Evolutionary conservation across 1,140 invertebrate species (phyloP), one percentile per base, ranked within the genome.

Genomic region (Drosophila elegans): DNA sequence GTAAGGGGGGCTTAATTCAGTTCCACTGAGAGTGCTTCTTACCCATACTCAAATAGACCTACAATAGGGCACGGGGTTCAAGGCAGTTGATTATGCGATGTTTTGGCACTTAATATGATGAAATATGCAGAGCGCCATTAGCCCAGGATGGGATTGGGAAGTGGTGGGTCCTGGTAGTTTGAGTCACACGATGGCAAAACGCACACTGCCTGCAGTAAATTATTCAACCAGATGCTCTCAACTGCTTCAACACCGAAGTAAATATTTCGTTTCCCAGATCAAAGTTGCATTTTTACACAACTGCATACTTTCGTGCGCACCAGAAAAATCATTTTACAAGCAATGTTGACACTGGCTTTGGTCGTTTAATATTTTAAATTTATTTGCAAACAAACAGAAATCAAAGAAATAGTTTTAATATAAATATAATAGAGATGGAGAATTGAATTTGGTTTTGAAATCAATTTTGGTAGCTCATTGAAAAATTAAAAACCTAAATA

Each of bases 51-150:
- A 52, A 48, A 67, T 29, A 62, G 13, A 36, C 45, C 48, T 55
- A 44, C 75, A 82, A 38, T 32, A 42, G 39, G 25, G 64, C 49
- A 46, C 27, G 38, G 38, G 56, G 38, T 21, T 21, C 73, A 36
- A 42, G 61, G 44, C 49, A 69, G 84, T 89, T 89, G 85, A 89
- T 89, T 89, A 89, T 89, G 77, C 85, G 73, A 89, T 89, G 84
- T 89, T 90, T 80, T 84, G 84, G 85, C 84, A 89, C 84, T 89
- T 89, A 89, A 89, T 89, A 64, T 89, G 86, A 89, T 89, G 84
- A 89, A 89, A 89, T 90, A 89, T 89, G 85, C 84, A 89, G 71
- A 84, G 88, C 78, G 74, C 85, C 80, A 89, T 89, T 89, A 89
- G 79, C 27, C 63, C 59, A 16, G 51, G 27, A 56, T 41, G 36